phyloP scores from a whole-genome alignment of 2,888 invertebrate species.

The Drosophila setosimentum region DNA sequence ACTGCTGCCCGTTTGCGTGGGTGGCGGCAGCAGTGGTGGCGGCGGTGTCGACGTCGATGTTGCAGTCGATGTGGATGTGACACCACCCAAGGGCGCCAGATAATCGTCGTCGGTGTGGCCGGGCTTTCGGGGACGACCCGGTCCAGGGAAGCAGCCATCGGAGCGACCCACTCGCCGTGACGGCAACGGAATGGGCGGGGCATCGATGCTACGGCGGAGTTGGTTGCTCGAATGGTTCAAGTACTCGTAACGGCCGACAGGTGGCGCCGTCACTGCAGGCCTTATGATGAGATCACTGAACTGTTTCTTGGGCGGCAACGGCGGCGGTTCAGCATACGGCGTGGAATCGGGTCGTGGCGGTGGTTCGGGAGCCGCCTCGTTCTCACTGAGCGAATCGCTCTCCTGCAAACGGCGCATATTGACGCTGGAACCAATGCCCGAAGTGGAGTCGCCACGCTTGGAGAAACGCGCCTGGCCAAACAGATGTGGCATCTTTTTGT shows the following conservation, averaged over 20 bases:
- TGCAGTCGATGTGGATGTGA: conserved; percentile 56
- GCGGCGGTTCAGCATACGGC: conserved; percentile 89
- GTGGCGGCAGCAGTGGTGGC: conserved; percentile 86
- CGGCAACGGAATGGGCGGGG: conserved; percentile 88
- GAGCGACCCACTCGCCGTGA: conserved; percentile 86
- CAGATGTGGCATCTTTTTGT: conserved; percentile 85
- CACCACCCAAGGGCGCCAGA: conserved; percentile 87
- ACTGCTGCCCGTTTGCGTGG: conserved; percentile 76
- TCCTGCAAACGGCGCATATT: conserved; percentile 85
- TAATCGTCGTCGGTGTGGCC: conserved; percentile 89
- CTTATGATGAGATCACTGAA: conserved; percentile 87
- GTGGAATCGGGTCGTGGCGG: conserved; percentile 85
- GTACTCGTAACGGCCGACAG: conserved; percentile 81
- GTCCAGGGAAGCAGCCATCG: conserved; percentile 86
- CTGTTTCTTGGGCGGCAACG: conserved; percentile 90
- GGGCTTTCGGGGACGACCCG: conserved; percentile 86
- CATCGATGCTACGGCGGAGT: conserved; percentile 68
- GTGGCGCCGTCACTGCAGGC: conserved; percentile 70
- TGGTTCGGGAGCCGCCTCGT: conserved; percentile 85
- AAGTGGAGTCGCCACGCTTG: conserved; percentile 75
- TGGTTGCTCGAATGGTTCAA: conserved; percentile 67
- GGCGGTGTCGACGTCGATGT: conserved; percentile 84
- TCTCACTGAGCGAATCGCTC: conserved; percentile 85
- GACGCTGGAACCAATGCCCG: conserved; percentile 82
- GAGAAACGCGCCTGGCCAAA: conserved; percentile 85